Evolutionary conservation across 2,113 vertebrate genomes (phyloP), one percentile per base, ranked within the genome.

Genomic region (Phyllostomus discolor): DNA sequence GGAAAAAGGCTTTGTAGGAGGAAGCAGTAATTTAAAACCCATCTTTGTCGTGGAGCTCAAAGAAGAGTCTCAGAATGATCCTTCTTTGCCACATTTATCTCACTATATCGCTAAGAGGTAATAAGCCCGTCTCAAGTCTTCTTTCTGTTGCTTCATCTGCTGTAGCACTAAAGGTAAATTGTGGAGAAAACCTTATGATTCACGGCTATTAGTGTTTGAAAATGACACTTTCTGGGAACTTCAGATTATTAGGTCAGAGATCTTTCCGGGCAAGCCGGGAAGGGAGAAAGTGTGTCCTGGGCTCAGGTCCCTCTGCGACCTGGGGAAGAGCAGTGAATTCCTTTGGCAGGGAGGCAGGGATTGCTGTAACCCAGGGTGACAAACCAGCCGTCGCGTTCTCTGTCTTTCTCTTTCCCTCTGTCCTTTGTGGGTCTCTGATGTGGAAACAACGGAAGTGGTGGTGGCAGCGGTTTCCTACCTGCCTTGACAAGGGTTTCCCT

Each of bases 11-110:
- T 97, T 96, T 98, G 52, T 59, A 97, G 82, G 96, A 97, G 83
- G 76, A 97, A 35, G 46, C 95, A 67, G 88, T 98, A 92, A 98
- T 98, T 95, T 95, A 98, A 98, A 98, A 98, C 98, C 93, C 19
- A 90, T 97, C 98, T 84, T 88, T 92, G 62, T 94, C 79, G 76
- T 95, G 90, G 70, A 72, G 70, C 24, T 94, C 92, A 97, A 96
- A 96, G 69, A 84, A 93, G 87, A 94, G 48, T 88, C 88, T 91
- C 81, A 92, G 50, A 98, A 97, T 67, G 46, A 91, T 84, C 43
- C 91, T 83, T 26, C 43, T 8, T 28, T 16, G 48, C 19, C 69
- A 35, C 38, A 84, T 41, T 96, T 84, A 57, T 96, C 64, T 90
- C 87, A n/a, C 88, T 91, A 31, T 20, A 12, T 41, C 16, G 48